Evolutionary conservation across 2,888 invertebrate species (phyloP).

Genomic region (Smittia aterrima): DNA sequence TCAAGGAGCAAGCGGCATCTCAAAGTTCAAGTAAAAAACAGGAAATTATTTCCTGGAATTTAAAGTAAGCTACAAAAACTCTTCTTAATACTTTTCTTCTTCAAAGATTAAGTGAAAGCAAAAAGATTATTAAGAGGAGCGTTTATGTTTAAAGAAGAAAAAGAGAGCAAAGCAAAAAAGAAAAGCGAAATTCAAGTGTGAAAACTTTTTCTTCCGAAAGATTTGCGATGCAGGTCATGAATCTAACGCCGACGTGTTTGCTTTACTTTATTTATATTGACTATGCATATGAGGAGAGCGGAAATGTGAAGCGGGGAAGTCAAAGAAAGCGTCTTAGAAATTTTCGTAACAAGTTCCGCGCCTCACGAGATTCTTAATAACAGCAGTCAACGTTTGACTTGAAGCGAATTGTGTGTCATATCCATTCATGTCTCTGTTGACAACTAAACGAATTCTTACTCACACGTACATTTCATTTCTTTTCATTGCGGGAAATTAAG

Average conservation of each 20-base stretch:
- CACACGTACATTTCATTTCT: too few species aligned
- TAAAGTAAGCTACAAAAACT: neutral
- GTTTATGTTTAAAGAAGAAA: too few species aligned
- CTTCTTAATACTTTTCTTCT: neutral
- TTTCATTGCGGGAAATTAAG: too few species aligned
- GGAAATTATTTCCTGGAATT: neutral
- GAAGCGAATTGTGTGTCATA: neutral
- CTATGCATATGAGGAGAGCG: neutral
- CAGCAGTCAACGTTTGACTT: too few species aligned
- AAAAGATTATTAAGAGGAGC: too few species aligned
- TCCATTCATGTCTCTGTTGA: too few species aligned
- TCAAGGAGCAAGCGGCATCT: neutral
- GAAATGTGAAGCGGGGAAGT: neutral
- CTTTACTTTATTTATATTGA: conserved; percentile 34
- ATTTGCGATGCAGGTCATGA: conserved; percentile 38
- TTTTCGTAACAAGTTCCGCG: too few species aligned
- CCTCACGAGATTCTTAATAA: too few species aligned
- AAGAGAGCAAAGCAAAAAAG: too few species aligned
- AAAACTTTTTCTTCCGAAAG: neutral
- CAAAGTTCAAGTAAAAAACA: neutral
- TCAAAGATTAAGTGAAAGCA: too few species aligned
- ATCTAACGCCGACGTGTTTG: conserved; percentile 26
- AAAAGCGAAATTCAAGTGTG: neutral
- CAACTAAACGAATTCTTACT: too few species aligned
- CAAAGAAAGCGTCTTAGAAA: too few species aligned